Evolutionary conservation across 2,797 vertebrate species (phyloP).

Genomic region (Molossus molossus): DNA sequence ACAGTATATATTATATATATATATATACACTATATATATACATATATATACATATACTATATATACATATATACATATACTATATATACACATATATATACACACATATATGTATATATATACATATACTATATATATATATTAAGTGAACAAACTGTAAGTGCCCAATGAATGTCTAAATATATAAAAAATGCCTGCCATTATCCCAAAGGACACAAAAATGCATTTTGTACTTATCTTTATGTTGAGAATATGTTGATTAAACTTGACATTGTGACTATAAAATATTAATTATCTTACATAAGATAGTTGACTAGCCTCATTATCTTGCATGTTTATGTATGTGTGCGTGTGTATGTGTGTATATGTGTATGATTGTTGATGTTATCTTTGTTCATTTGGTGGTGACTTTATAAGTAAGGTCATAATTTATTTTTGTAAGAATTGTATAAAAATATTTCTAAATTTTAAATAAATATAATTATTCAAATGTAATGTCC

Average conservation of each 20-base stretch:
- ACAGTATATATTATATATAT: neutral
- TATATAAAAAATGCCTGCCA: neutral
- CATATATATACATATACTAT: neutral
- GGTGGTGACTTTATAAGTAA: neutral
- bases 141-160: neutral
- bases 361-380: neutral
- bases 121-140: neutral
- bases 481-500: neutral
- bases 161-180: neutral
- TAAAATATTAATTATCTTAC: neutral
- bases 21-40: neutral
- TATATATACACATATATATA: neutral
- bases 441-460: neutral
- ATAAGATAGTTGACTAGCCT: neutral
- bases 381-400: neutral
- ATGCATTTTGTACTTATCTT: neutral
- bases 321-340: neutral
- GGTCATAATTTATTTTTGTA: neutral
- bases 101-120: too few species aligned
- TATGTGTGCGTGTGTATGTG: accelerated
- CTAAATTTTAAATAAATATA: neutral
- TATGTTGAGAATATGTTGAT: neutral
- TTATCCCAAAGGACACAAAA: neutral
- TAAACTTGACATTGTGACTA: neutral
- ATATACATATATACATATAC: neutral